Conservation (phyloP, 2,113 vertebrate species). For the Ptyas mucosa region DNA sequence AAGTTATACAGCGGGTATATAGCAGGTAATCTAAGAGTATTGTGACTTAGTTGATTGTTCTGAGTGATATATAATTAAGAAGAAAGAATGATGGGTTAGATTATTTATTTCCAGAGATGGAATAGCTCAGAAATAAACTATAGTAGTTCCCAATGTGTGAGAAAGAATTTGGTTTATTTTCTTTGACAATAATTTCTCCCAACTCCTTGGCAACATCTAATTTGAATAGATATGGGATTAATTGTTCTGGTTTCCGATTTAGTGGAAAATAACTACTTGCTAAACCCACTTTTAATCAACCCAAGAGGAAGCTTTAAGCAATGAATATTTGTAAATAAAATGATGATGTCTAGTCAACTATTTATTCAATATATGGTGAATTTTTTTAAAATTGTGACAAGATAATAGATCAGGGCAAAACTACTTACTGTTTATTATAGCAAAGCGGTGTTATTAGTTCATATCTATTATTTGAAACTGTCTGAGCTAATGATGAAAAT, state of each 20-base stretch:
- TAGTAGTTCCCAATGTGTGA: neutral
- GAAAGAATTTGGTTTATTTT: neutral
- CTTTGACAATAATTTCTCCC: neutral
- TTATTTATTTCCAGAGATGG: neutral
- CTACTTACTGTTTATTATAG: neutral
- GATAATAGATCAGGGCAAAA: neutral
- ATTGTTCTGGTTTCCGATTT: neutral
- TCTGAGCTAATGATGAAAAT: neutral
- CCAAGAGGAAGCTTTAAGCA: neutral
- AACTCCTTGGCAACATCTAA: neutral
- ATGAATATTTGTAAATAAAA: neutral
- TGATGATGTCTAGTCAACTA: neutral
- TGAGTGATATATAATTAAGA: neutral
- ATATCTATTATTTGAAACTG: neutral
- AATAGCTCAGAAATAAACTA: neutral
- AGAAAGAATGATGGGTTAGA: neutral
- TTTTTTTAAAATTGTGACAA: neutral
- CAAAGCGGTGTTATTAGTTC: neutral
- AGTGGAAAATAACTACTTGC: neutral
- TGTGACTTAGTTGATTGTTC: neutral
- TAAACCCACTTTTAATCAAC: neutral
- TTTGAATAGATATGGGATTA: neutral
- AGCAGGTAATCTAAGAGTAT: neutral
- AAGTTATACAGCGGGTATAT: no score
- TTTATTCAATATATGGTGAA: neutral